Base-by-base conservation (phyloP, 2,113 vertebrate genomes). In the Peucedramus taeniatus region DNA sequence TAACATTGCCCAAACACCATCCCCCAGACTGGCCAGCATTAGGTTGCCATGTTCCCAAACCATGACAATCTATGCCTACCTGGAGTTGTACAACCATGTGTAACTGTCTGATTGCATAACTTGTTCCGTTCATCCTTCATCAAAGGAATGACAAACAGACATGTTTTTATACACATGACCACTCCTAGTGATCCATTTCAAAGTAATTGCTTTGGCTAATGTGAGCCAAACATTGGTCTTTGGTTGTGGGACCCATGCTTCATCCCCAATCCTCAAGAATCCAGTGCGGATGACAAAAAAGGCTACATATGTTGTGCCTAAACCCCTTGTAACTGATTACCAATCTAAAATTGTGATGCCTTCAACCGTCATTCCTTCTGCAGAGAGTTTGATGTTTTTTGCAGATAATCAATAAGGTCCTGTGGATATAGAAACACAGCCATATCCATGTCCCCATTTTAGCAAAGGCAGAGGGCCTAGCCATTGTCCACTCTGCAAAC, bases 1-100 rank as follows among this genome's bases (percentile, higher is more conserved):
- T 33, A 63, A 24, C 23, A 17, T 16, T 40, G 30, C 35, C 23
- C 47, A 40, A 21, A 50, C 8, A 51, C 35, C 35, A 40, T 10
- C 23, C 30, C 37, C 51, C 30, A 63, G 23, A 21, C 1, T n/a
- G 37, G 59, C 18, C 37, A 77, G 57, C 28, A 27, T 20, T 40
- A 27, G 10, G 4, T 13, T 51, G 23, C 23, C 4, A 2, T 33
- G 8, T 40, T 27, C 37, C 30, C 47, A 27, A 51, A n/a, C 15
- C 47, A 28, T 1, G 13, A 40, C 1, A 1, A 33, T 15, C 35
- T 50, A 6, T 8, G 6, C 31, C 28, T 20, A 57, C 40, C 18
- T 35, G 45, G 30, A 39, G 28, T 1, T 61, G 27, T 33, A 33
- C 21, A 50, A 7, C 14, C 33, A 45, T 0, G 0, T 12, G 20